Evolutionary conservation across 2,888 invertebrate genomes (phyloP), one percentile per base, ranked within the genome.

Genomic region (Oegoconia quadripuncta): DNA sequence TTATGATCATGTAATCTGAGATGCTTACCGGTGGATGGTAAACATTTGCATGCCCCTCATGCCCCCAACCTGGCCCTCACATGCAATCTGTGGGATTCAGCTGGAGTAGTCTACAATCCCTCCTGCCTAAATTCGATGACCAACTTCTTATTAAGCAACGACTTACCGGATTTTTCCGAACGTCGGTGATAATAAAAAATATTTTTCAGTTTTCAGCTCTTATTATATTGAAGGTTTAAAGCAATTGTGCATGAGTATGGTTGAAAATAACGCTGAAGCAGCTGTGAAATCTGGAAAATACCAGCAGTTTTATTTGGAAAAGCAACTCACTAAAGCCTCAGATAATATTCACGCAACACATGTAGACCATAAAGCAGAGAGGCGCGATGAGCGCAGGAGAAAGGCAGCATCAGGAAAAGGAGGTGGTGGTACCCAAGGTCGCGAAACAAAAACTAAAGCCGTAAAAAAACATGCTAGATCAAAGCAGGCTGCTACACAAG

Each of bases 371-470:
- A 90, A 92, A 79, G 80, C 90, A 26, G 95, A 95, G 57, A 92
- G 93, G 60, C 92, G 95, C 44, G 97, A 98, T 38, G 97, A 97
- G 59, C 89, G 97, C 8, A 90, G 96, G 41, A 95, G 95, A 65
- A 97, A 96, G 71, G 97, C 97, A 1, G 84, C 93, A 3, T 91
- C 92, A 16, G 96, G 96, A 1, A 97, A 97, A 88, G 92, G 92
- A 33, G 97, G 97, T 9, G 97, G 97, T 11, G 97, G 97, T 1
- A 91, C 93, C 8, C 97, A 97, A 74, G 98, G 98, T 0, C 89
- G 98, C 25, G 98, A 98, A 88, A 97, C 97, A 0, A 98, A 97
- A 88, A 97, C 96, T 0, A 97, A 96, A 69, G 94, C 97, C 2
- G 94, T 94, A 0, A 98, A 98, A 66, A 98, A 97, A 80, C 92